Evolutionary conservation across 2,113 vertebrate genomes (phyloP).

Genomic region (Lichenostomus cassidix): DNA sequence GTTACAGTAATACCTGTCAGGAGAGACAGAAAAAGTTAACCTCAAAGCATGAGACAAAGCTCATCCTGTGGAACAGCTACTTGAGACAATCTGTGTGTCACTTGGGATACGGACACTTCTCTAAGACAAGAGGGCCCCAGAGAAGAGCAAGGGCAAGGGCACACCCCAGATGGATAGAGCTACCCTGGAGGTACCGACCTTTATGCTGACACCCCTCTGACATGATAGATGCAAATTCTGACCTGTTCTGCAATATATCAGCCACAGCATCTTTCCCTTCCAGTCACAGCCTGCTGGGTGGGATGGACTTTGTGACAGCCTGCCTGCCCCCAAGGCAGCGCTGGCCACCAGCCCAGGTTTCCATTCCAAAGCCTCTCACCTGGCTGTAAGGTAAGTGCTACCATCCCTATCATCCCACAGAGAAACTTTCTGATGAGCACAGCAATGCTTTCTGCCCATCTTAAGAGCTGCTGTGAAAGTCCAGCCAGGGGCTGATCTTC

Average conservation of each 20-base stretch:
- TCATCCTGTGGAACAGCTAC: background rate
- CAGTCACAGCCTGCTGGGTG: background rate
- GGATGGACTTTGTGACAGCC: background rate
- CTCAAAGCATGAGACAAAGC: background rate
- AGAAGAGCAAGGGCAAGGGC: background rate
- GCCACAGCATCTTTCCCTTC: background rate
- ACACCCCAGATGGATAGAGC: background rate
- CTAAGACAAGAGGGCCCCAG: background rate
- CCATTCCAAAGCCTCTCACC: background rate
- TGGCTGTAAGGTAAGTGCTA: background rate
- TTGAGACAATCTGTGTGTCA: background rate
- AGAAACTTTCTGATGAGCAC: background rate
- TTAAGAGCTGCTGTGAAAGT: background rate
- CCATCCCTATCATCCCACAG: background rate
- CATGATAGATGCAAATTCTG: background rate
- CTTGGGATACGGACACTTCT: background rate
- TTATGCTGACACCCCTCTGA: fast-evolving
- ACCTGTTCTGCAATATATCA: background rate
- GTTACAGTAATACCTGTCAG: constrained; percentile 92
- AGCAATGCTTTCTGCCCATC: background rate
- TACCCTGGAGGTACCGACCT: background rate
- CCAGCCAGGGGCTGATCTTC: background rate
- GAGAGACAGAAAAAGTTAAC: background rate
- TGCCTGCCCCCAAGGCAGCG: background rate
- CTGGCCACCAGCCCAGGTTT: background rate